Evolutionary conservation across 2,888 invertebrate species (phyloP), one percentile per base, ranked within the genome.

Genomic region (Epirrhoe tristata): DNA sequence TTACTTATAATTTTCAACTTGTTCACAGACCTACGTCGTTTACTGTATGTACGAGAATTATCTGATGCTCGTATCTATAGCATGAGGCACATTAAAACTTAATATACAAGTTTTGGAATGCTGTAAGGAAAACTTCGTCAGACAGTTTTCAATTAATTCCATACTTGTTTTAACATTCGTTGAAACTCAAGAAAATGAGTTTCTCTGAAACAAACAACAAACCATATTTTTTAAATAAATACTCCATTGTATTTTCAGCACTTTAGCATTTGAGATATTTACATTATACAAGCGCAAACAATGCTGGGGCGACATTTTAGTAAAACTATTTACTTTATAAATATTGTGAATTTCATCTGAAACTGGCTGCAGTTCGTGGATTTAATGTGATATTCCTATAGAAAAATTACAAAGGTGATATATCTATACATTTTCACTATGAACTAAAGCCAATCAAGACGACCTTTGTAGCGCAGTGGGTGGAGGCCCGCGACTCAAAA

Each of bases 251-350:
- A 14, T 46, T 46, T 46, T 46, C 14, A 14, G 14, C 46, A 14
- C 46, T 46, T 46, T 14, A 46, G 46, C n/a, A 46, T 46, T 14
- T 46, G 14, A 46, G n/a, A 46, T 46, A 46, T 46, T 46, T 46
- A 14, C 46, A 46, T 4, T 46, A 46, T 46, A n/a, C 46, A 46
- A 46, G 14, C 46, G 46, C 46, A 46, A 46, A 46, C 46, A 14
- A 46, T 46, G 46, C 46, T 36, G 8, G 36, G 36, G 3, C 7
- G 36, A 34, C 36, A 8, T 36, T 36, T 36, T 36, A 36, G 36
- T 36, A 36, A 36, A 36, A 36, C 36, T 36, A 36, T 36, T 36
- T 36, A 36, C 36, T 36, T 36, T 8, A 8, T 10, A 36, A 36
- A 36, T 36, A 36, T 36, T 36, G 7, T 36, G 36, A 36, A 10